Conservation (phyloP, 1,140 invertebrate genomes). For the Nephila pilipes region DNA sequence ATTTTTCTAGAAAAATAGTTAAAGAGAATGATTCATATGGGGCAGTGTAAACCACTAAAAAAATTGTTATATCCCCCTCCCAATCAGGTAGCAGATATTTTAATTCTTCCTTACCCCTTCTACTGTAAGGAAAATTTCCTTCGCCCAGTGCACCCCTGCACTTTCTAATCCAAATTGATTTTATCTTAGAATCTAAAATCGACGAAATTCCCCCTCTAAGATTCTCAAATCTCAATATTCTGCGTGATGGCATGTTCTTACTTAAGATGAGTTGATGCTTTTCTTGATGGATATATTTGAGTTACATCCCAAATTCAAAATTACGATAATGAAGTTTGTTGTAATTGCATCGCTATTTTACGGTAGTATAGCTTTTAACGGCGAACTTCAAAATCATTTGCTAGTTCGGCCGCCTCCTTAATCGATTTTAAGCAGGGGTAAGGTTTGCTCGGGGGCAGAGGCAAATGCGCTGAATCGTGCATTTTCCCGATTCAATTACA, state of each 20-base stretch:
- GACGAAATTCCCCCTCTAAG: not conserved
- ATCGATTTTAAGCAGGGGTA: constrained; percentile 47
- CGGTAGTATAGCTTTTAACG: constrained; percentile 42
- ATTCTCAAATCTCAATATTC: not conserved
- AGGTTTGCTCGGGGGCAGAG: constrained; percentile 14
- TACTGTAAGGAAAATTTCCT: not conserved
- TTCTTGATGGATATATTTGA: constrained; percentile 17
- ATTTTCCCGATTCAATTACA: constrained; percentile 51
- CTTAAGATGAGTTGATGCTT: not conserved
- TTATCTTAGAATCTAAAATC: not conserved
- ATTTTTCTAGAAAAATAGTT: no score
- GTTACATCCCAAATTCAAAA: constrained; percentile 5
- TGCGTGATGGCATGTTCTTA: not conserved
- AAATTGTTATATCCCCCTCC: no score
- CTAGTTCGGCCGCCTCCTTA: constrained; percentile 13
- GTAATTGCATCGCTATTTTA: constrained; percentile 58
- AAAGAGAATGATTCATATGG: no score
- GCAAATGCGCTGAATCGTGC: not conserved
- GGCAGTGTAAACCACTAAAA: no score
- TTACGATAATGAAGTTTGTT: constrained; percentile 52
- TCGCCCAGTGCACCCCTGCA: not conserved
- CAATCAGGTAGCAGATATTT: no score
- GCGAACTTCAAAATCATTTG: constrained; percentile 64
- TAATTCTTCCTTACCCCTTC: not conserved
- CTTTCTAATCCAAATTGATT: not conserved